Base-by-base conservation (phyloP, 2,113 vertebrate genomes). In the Nycticryphes semicollaris region DNA sequence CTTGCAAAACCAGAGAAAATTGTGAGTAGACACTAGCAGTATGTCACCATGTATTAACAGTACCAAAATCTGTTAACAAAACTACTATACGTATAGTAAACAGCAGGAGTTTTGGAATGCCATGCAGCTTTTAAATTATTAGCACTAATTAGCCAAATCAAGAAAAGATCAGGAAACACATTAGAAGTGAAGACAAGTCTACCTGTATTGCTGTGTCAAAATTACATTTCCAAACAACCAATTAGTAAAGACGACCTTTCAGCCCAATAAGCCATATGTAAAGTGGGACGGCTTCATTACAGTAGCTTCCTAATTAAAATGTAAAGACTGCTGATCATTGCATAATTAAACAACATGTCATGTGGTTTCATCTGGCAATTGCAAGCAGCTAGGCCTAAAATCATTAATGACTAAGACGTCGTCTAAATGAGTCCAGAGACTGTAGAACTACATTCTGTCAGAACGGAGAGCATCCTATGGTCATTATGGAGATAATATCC, bases 261-360 rank as follows among this genome's bases (percentile, higher is more conserved):
- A 84, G 23, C 90, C 91, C 43, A n/a, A 91, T 60, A 92, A 97
- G 95, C 95, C 90, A 84, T 70, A 93, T 88, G 90, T 66, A 92
- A 97, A 96, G 87, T 70, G 93, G 92, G 91, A 98, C 35, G 62
- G 96, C 95, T 98, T 98, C 96, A 97, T 98, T 98, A 97, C 82
- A 91, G 90, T 84, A 89, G 80, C 56, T 96, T 70, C 66, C 97
- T 98, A 98, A 98, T 98, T 98, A 98, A 98, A 98, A 98, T 93
- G 97, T 98, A 98, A 98, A 98, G 96, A 96, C 96, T 98, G 97
- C 98, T 98, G 98, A 98, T 98, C 94, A 94, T 79, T 96, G 97
- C 97, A 97, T 98, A 98, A 98, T 98, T 98, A 98, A 97, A 96
- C 97, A 98, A 96, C 92, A 94, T 89, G 95, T 94, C 96, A 96